These are phyloP conservation scores for Abrostola triplasia DNA, from an alignment of 2,888 invertebrate species.

Conservation along the genomic window DNA sequence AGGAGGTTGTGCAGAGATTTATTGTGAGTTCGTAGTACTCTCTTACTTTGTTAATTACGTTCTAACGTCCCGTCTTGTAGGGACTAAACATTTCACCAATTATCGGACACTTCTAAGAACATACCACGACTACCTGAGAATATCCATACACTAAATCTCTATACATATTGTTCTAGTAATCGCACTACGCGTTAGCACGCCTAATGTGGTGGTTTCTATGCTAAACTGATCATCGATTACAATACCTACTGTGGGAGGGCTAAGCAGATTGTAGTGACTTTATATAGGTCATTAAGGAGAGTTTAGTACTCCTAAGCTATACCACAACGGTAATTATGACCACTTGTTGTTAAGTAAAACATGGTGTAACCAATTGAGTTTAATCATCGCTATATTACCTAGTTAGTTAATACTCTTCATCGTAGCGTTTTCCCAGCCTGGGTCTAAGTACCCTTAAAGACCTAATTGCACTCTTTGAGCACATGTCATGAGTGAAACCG, in stretches of 20 bases:
- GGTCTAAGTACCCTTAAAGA: conserved; percentile 13
- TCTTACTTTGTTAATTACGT: too few species aligned
- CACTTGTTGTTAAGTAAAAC: conserved; percentile 50
- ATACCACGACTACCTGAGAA: too few species aligned
- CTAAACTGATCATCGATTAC: not conserved
- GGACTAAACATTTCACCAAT: too few species aligned
- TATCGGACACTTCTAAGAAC: too few species aligned
- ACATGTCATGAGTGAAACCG: not conserved
- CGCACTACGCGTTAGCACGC: too few species aligned
- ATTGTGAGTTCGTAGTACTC: too few species aligned
- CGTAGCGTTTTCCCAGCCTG: conserved; percentile 31
- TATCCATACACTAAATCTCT: too few species aligned
- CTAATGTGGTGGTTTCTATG: not conserved
- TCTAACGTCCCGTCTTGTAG: too few species aligned
- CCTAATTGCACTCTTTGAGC: conserved; percentile 6
- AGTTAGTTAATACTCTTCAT: conserved; percentile 29
- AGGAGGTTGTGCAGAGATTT: too few species aligned
- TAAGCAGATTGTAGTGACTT: not conserved
- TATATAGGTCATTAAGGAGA: conserved; percentile 23
- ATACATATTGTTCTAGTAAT: too few species aligned
- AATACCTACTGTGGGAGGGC: not conserved
- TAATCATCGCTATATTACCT: conserved; percentile 48
- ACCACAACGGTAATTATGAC: conserved; percentile 40
- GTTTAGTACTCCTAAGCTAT: conserved; percentile 21
- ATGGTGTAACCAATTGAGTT: conserved; percentile 40